These are phyloP conservation scores for Plutomurus gul DNA, from an alignment of 1,140 invertebrate species.

Conservation along the genomic window DNA sequence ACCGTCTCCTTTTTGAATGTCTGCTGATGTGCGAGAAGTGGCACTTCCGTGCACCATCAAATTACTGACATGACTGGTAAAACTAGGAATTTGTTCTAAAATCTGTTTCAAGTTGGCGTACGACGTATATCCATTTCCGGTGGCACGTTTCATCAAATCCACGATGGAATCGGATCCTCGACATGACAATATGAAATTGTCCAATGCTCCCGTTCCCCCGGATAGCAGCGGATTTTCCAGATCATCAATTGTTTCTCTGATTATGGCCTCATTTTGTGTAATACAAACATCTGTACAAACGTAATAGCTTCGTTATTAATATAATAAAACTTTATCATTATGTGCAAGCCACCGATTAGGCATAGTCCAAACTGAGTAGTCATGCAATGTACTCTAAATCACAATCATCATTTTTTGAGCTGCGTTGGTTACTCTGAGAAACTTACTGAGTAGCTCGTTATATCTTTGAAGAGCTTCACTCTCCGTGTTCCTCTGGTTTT, in stretches of 20 bases:
- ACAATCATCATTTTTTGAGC: neutral
- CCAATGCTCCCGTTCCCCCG: conserved; percentile 48
- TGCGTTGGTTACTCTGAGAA: neutral
- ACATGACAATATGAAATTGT: conserved; percentile 47
- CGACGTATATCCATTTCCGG: conserved; percentile 30
- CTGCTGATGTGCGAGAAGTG: conserved; percentile 71
- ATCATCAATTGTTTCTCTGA: conserved; percentile 46
- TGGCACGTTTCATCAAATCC: conserved; percentile 32
- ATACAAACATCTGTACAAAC: conserved; percentile 49
- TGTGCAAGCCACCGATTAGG: no score
- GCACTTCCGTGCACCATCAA: conserved; percentile 71
- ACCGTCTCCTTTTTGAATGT: conserved; percentile 74
- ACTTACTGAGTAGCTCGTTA: conserved; percentile 47
- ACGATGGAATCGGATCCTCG: conserved; percentile 33
- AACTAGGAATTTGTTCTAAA: conserved; percentile 48
- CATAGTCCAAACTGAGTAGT: no score
- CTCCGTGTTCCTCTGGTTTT: conserved; percentile 47
- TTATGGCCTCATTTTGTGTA: conserved; percentile 29
- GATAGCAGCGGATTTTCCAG: conserved; percentile 49
- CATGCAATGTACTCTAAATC: no score
- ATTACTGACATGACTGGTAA: conserved; percentile 64
- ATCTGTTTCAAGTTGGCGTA: conserved; percentile 37
- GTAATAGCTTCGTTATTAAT: no score
- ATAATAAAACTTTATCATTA: no score
- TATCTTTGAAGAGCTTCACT: conserved; percentile 38